Evolutionary conservation across 2,113 vertebrate genomes (phyloP).

Genomic region (Hippolais icterina): DNA sequence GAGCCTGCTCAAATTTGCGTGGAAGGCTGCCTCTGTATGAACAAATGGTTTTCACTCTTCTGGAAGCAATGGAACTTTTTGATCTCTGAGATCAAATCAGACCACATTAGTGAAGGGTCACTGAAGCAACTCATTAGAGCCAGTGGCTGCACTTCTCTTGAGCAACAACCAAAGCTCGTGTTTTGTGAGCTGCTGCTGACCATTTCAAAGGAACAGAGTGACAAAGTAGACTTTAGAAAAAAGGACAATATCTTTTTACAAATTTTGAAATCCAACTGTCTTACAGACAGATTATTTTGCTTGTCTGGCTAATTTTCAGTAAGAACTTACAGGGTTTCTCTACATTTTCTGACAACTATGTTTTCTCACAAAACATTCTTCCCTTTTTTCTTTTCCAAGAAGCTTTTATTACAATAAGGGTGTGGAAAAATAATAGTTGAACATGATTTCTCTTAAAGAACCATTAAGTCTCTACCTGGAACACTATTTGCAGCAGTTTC

Average conservation of each 20-base stretch:
- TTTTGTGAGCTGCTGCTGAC: neutral
- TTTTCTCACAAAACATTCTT: neutral
- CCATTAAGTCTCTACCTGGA: neutral
- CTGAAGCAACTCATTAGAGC: neutral
- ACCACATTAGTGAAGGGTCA: slow-evolving; percentile 38
- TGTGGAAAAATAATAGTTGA: neutral
- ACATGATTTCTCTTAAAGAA: neutral
- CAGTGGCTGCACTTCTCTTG: neutral
- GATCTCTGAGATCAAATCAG: slow-evolving; percentile 26
- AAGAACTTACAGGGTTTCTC: neutral
- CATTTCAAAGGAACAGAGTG: neutral
- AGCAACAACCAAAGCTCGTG: neutral
- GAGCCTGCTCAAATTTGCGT: neutral
- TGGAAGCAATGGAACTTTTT: slow-evolving; percentile 28
- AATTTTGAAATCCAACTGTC: neutral
- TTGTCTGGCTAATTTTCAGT: neutral
- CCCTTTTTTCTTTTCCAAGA: neutral
- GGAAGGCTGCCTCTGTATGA: neutral
- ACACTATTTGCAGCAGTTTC: neutral
- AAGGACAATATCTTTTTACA: neutral
- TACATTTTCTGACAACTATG: neutral
- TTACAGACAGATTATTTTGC: neutral
- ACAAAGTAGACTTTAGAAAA: neutral
- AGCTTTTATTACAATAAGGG: neutral
- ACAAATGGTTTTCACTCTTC: neutral